These are phyloP conservation scores for Hetaerina titia DNA, from an alignment of 2,888 invertebrate species.

Conservation along the genomic window DNA sequence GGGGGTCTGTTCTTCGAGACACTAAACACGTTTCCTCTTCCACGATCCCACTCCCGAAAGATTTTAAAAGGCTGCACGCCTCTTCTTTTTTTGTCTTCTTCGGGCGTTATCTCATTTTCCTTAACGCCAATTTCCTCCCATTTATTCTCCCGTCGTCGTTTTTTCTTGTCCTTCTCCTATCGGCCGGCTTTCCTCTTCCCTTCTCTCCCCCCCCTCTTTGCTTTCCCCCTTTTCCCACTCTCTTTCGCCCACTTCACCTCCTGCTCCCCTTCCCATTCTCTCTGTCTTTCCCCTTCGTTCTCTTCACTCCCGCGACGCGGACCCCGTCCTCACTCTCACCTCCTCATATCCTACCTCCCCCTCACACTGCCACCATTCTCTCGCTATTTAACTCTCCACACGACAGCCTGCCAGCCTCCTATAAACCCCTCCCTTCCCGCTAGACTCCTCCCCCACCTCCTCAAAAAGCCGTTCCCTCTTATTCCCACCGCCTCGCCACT, in stretches of 20 bases:
- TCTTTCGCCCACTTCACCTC: background rate
- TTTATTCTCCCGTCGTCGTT: background rate
- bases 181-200: background rate
- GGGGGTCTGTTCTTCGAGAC: no score
- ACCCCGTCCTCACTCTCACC: background rate
- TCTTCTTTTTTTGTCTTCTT: no score
- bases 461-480: slow-evolving; percentile 27
- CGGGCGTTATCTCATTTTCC: background rate
- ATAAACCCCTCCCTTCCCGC: background rate
- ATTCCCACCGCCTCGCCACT: slow-evolving; percentile 23
- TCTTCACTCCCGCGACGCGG: background rate
- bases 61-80: no score
- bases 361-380: background rate
- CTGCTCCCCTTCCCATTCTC: background rate
- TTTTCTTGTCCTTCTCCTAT: background rate
- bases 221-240: no score
- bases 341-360: background rate
- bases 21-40: no score
- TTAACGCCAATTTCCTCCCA: background rate
- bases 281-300: background rate
- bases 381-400: background rate
- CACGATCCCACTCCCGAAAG: no score
- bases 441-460: background rate
- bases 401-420: background rate
- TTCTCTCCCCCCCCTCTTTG: background rate